Conservation (phyloP, 2,888 invertebrate genomes). For the Lissocephala sabroskyi region DNA sequence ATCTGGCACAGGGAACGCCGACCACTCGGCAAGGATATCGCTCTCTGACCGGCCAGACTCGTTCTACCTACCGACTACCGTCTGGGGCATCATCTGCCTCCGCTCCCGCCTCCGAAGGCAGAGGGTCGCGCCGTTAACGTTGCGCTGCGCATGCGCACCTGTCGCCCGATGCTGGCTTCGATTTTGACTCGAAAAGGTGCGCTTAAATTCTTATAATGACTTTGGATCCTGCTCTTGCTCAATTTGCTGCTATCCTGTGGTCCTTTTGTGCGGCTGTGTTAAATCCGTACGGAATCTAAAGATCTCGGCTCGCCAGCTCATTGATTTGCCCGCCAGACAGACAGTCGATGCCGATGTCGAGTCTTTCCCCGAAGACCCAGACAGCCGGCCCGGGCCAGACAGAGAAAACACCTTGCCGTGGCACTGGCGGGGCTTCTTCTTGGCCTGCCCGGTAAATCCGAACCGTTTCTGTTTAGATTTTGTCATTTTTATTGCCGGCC, state of each 20-base stretch:
- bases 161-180: conserved; percentile 32
- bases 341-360: no score
- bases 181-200: conserved; percentile 52
- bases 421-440: conserved; percentile 27
- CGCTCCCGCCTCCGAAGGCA: no score
- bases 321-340: conserved; percentile 27
- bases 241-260: conserved; percentile 43
- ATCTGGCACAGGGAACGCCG: no score
- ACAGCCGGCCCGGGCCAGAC: neutral
- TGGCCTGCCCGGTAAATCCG: conserved; percentile 40
- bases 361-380: no score
- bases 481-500: conserved; percentile 59
- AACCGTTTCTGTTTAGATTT: conserved; percentile 61
- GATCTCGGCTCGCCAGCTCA: conserved; percentile 43
- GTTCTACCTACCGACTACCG: no score
- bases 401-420: conserved; percentile 48
- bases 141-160: conserved; percentile 48
- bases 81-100: no score
- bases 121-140: conserved; percentile 9
- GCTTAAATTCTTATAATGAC: conserved; percentile 65
- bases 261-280: conserved; percentile 46
- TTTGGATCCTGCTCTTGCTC: conserved; percentile 21
- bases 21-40: no score
- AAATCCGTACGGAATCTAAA: conserved; percentile 63
- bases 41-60: no score